Evolutionary conservation across 2,113 vertebrate genomes (phyloP), one percentile per base, ranked within the genome.

Genomic region (Rhizomys pruinosus): DNA sequence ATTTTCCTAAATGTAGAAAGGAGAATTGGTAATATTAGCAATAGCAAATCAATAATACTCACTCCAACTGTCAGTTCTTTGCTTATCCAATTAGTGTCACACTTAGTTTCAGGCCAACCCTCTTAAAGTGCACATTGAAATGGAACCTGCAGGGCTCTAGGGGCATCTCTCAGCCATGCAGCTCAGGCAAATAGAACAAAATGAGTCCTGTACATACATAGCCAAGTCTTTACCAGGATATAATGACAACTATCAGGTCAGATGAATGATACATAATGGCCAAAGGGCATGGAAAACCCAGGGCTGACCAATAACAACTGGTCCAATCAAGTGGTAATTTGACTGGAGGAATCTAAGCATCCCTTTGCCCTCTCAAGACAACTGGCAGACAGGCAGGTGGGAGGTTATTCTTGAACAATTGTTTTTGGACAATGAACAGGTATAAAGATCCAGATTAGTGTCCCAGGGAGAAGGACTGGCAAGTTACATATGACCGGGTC

Each of bases 161-260:
- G 47, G 66, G 16, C 29, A 87, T 87, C 76, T 77, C 52, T 89
- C 13, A 85, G 66, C 32, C 34, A 44, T 7, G 16, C 25, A 74
- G 77, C 90, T 19, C 9, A 90, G 32, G 23, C 73, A 84, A 23
- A 87, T 42, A 92, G 13, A 42, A 84, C 55, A 82, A 80, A 90
- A 87, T 11, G 74, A 92, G 84, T 63, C 63, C 16, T 84, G 9
- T 15, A 44, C 63, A 15, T 81, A 44, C 22, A 89, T 44, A 78
- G 61, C 42, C 59, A 72, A 64, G 81, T 59, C 63, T 85, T 90
- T 11, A 87, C 82, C 47, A 84, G 63, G 20, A 95, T 93, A 25
- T 73, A 93, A 92, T 87, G 69, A 82, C 63, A 93, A 85, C 87
- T 47, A 73, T 80, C 72, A 90, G 77, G 32, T 19, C 88, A 93